Evolutionary conservation across 2,888 invertebrate genomes (phyloP), one percentile per base, ranked within the genome.

Genomic region (Athetis lepigone): DNA sequence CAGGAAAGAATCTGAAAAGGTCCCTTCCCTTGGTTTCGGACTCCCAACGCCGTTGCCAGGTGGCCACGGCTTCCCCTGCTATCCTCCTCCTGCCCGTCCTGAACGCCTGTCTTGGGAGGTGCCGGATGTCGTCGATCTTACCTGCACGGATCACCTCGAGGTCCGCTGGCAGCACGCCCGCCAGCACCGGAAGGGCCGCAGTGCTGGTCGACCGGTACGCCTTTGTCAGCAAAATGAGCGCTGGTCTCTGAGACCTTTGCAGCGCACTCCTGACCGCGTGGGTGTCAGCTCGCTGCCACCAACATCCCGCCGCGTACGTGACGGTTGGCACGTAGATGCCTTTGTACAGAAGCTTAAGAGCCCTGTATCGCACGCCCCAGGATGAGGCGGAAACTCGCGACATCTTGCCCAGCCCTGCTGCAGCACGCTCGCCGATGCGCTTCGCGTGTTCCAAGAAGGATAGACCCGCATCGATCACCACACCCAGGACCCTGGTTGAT

Each of bases 361-460:
- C 7, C 27, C 59, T 9, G 16, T 45, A 60, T 40, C 58, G 36
- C 18, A 79, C 33, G 0, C 81, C 82, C 80, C 83, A 81, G 2
- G 71, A 58, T 0, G 79, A 63, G 3, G 81, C 73, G 7, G 79
- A 85, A 1, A 79, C 76, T 0, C 82, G 54, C 19, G 80, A 67
- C 59, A 85, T 56, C 56, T 77, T 77, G 2, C 79, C 78, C 45
- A 80, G 77, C 61, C 74, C 74, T 5, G 46, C 61, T 4, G 61
- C 58, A 11, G 75, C 79, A 7, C 46, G 54, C 2, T 75, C 66
- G 6, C 79, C 75, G 4, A 70, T 67, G 1, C 11, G 23, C 0
- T 0, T 7, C 4, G 78, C 80, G 43, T 79, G 77, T 55, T 9
- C 54, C 59, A 39, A 49, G 4, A 52, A 62, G 18, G 57, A 60